These are phyloP conservation scores for Ditylenchus weischeri DNA, from an alignment of 2,888 invertebrate species.

Conservation along the genomic window DNA sequence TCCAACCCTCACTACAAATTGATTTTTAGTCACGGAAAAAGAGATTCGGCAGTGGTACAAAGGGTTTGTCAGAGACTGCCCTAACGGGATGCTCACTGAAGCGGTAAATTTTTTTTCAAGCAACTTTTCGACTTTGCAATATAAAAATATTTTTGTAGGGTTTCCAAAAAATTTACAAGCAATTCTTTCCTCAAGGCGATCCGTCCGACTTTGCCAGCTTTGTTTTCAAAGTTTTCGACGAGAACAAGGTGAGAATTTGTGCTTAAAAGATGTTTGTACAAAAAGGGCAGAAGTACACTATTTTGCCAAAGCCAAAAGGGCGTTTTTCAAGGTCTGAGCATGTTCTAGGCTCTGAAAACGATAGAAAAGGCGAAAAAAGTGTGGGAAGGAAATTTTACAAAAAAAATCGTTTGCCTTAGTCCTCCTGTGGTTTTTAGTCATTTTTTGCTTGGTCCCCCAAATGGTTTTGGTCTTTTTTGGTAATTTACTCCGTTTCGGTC, in stretches of 20 bases:
- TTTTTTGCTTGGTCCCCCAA: too few relatives aligned
- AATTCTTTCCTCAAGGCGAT: slow-evolving; percentile 98
- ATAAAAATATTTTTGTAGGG: slow-evolving; percentile 70
- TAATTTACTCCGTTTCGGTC: too few relatives aligned
- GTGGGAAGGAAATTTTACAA: too few relatives aligned
- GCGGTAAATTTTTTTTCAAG: slow-evolving; percentile 69
- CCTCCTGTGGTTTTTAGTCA: too few relatives aligned
- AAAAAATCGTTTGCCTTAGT: too few relatives aligned
- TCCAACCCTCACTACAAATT: too few relatives aligned
- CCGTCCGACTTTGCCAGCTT: slow-evolving; percentile 96
- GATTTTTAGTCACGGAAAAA: slow-evolving; percentile 61
- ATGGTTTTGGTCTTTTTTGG: too few relatives aligned
- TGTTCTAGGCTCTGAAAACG: too few relatives aligned
- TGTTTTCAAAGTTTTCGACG: slow-evolving; percentile 96
- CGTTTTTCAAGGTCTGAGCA: too few relatives aligned
- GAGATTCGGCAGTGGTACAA: slow-evolving; percentile 70
- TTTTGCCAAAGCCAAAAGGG: too few relatives aligned
- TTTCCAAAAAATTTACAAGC: slow-evolving; percentile 98
- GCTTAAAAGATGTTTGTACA: not conserved
- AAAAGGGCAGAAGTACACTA: too few relatives aligned
- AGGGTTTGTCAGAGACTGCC: slow-evolving; percentile 93
- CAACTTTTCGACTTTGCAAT: not conserved
- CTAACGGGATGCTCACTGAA: slow-evolving; percentile 87
- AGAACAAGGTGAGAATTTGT: slow-evolving; percentile 83
- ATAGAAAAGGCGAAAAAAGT: too few relatives aligned